These are phyloP conservation scores for Ophioderma brevispina DNA, from an alignment of 35 echinoderm and acorn worm genomes.

Conservation along the genomic window DNA sequence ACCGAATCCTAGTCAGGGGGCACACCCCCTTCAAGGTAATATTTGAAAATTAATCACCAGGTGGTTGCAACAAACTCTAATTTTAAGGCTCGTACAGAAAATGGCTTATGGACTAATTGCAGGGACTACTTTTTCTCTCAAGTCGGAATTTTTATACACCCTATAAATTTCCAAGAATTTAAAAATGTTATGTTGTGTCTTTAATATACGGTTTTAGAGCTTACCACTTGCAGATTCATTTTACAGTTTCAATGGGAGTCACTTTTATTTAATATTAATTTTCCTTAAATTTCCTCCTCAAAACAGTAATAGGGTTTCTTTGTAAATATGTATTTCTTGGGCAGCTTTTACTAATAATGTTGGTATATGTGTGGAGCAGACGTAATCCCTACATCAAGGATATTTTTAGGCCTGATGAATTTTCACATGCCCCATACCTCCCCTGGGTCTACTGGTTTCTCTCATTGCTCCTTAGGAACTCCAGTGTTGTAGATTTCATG, in stretches of 20 bases:
- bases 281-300: background rate
- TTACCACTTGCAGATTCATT: background rate
- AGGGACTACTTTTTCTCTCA: too few species aligned
- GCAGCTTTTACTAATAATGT: constrained; percentile 95
- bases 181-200: too few species aligned
- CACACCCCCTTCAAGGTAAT: too few species aligned
- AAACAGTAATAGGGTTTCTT: constrained; percentile 88
- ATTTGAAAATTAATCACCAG: too few species aligned
- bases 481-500: too few species aligned
- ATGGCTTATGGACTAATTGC: too few species aligned
- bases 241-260: background rate
- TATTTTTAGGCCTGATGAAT: constrained; percentile 96
- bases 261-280: background rate
- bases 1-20: too few species aligned
- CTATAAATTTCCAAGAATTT: too few species aligned
- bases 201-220: background rate
- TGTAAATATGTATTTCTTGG: constrained; percentile 98
- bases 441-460: constrained; percentile 96
- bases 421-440: constrained; percentile 83
- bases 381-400: constrained; percentile 89
- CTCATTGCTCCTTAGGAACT: too few species aligned
- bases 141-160: too few species aligned
- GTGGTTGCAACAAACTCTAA: too few species aligned
- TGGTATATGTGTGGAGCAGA: constrained; percentile 96
- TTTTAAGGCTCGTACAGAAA: too few species aligned